Base-by-base conservation (phyloP, 2,797 vertebrate species). In the Diceros bicornis region DNA sequence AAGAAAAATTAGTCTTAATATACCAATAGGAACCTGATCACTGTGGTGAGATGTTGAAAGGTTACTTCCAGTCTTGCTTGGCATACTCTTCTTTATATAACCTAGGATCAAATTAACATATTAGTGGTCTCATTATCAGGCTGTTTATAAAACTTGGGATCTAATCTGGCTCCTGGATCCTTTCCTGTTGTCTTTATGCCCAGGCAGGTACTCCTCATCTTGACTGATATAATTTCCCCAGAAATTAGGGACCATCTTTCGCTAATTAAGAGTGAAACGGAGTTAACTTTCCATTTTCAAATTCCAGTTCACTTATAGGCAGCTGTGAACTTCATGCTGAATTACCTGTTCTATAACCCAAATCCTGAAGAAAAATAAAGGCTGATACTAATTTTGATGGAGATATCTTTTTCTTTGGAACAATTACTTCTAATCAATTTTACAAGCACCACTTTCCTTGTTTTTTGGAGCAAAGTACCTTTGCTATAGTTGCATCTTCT, bases 201-300 rank as follows among this genome's bases (percentile, higher is more conserved):
- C 14, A 41, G 64, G 77, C 10, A 78, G 68, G 47, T 9, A 20
- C 9, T 85, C 86, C 6, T 87, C 47, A 86, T 74, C 18, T 69
- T 79, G 32, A 86, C 27, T 52, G 61, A 55, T 47, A 94, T 0
- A 94, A 88, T 72, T 62, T 86, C 52, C 47, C 16, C 34, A 16
- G 11, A 37, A 92, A 83, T 89, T 96, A 83, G 6, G n/a, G 23
- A 72, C 47, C 20, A 32, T 59, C 37, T 96, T 94, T 94, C 16
- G 90, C 68, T 92, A 92, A 92, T 78, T 90, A 91, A 50, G 37
- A 94, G 25, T 75, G 66, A 96, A 94, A 75, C 68, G 55, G 57
- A 93, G 17, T 93, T 92, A 27, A 29, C n/a, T 29, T 92, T 83
- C 11, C 37, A 69, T 69, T 81, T 97, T 78, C 66, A 91, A 59